Base-by-base conservation (phyloP, 2,797 vertebrate genomes). In the Neopelma chrysocephalum region DNA sequence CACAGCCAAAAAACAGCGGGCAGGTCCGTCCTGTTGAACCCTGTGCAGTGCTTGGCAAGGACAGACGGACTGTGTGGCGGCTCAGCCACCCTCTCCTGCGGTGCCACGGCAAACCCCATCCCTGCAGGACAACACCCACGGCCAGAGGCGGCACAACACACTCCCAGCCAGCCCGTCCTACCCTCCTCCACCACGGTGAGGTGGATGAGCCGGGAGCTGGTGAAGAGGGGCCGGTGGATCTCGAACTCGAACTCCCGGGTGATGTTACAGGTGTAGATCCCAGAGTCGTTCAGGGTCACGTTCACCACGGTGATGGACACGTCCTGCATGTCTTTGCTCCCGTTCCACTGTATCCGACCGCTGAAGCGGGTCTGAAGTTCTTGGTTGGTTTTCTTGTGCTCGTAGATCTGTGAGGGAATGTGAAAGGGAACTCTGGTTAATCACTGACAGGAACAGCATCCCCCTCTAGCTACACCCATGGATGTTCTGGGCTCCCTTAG, bases 291-390 rank as follows among this genome's bases (percentile, higher is more conserved):
- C 43, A 97, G 86, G 17, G 98, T 98, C 90, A 99, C 97, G 0
- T 99, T 99, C 13, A 90, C 47, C 91, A 99, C 98, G 1, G 96
- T 93, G 95, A 99, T 98, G 97, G 99, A 99, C 32, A 99, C 96
- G 0, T 99, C 99, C 94, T 99, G 99, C 89, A 99, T 97, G 95
- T 99, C 99, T 77, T 98, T 98, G 96, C 99, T 99, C 16, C 99
- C 99, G 0, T 97, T 98, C 99, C 99, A 99, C 56, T 75, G 66
- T 21, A 99, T 96, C 18, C 99, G 98, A 3, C 98, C 98, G 5
- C 97, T 98, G 97, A 98, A 99, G 7, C 97, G 98, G 71, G 98
- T 98, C 0, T 97, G 95, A 3, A 98, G 96, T 18, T 98, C 98
- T 19, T 94, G 96, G 23, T 98, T 97, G 0, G 92, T 93, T 2